Base-by-base conservation (phyloP, 2,888 invertebrate species). In the Pollenia griseotomentosa region DNA sequence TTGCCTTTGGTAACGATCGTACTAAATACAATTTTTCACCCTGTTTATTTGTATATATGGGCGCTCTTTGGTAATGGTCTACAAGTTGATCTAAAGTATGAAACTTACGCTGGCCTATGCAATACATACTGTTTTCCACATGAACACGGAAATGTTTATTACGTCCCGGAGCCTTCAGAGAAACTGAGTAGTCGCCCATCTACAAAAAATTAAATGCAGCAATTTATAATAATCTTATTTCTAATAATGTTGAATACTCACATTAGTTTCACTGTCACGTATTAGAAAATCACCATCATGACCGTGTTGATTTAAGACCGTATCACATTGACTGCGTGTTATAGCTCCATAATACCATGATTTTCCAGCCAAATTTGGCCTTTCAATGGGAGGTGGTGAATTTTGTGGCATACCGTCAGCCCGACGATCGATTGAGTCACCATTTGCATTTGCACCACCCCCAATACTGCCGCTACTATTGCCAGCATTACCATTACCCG, bases 61-160 rank as follows among this genome's bases (percentile, higher is more conserved):
- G 99, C 91, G 99, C 98, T 93, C 98, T 96, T 95, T 98, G 99
- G 95, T 99, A 99, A 94, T 99, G 99, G 93, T 98, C 97, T 90
- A 99, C 99, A 90, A 99, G 95, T 94, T 98, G 98, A 93, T 99
- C 99, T 92, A 99, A 95, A 83, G 97, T 96, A 91, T 97, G 96
- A 94, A 99, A 99, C 94, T 98, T 98, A 93, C 99, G 97, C 94
- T 99, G 99, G 61, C 99, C 99, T 94, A 99, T 99, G 94, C 98
- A 98, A 94, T 98, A 98, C 90, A 98, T 95, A 88, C 96, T 96
- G 90, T 97, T 97, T 93, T 98, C 98, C 88, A 98, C 98, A 94
- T 98, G 98, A 91, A 99, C 99, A 92, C 99, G 97, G 95, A 99
- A 99, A 94, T 99, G 99, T 94, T 99, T 99, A 95, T 99, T 99